Conservation (phyloP, 2,888 invertebrate species). For the Trimorus sp. region DNA sequence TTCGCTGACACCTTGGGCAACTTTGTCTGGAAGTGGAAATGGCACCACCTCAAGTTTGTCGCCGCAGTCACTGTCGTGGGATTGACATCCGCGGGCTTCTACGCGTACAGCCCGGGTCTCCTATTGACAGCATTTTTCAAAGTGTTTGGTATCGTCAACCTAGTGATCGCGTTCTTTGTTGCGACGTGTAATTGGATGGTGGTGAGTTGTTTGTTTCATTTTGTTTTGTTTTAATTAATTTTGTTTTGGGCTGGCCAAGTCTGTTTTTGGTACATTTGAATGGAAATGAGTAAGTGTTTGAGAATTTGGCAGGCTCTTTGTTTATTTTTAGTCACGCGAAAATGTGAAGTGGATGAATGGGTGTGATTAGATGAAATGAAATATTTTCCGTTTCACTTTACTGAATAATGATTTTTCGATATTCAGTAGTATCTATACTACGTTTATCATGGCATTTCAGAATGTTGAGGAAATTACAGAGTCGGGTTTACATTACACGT, state of each 20-base stretch:
- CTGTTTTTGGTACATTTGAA: no score
- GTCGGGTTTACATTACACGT: no score
- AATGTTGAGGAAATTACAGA: background rate
- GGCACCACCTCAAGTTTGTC: slow-evolving; percentile 86
- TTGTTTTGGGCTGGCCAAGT: no score
- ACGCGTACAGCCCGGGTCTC: slow-evolving; percentile 86
- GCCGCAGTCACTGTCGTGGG: slow-evolving; percentile 80
- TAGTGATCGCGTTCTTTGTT: slow-evolving; percentile 83
- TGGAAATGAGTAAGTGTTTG: no score
- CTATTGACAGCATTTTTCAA: slow-evolving; percentile 76
- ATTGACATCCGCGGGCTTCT: slow-evolving; percentile 85
- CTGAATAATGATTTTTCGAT: no score
- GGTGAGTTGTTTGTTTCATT: slow-evolving; percentile 7
- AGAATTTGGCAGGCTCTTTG: no score
- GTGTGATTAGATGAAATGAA: no score
- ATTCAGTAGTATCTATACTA: no score
- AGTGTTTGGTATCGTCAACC: slow-evolving; percentile 81
- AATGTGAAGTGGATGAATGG: no score
- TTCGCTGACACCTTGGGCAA: slow-evolving; percentile 89
- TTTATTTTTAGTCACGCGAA: no score
- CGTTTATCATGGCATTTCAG: no score
- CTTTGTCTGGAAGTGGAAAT: slow-evolving; percentile 82
- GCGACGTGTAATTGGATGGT: slow-evolving; percentile 83
- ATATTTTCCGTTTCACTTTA: no score
- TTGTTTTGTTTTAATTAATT: background rate